Evolutionary conservation across 2,797 vertebrate genomes (phyloP).

Genomic region (Myiotriccus ornatus): DNA sequence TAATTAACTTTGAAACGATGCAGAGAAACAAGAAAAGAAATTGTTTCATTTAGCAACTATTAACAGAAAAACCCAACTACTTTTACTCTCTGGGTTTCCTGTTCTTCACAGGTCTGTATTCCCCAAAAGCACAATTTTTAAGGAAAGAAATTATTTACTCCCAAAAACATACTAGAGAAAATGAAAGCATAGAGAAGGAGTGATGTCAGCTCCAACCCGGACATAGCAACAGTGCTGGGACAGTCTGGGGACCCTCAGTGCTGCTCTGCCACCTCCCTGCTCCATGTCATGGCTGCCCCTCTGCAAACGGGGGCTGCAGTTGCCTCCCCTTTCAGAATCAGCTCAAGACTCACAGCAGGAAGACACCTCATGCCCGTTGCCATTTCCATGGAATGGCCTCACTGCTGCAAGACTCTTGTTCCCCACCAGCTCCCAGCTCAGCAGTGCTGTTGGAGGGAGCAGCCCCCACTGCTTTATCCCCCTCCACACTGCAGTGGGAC

Average conservation of each 20-base stretch:
- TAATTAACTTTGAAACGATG: not conserved
- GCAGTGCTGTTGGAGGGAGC: not conserved
- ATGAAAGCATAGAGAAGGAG: not conserved
- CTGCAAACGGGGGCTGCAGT: not conserved
- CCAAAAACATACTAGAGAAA: not conserved
- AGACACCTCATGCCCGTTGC: fast-evolving
- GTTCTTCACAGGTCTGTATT: not conserved
- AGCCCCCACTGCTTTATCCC: fast-evolving
- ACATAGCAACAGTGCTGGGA: not conserved
- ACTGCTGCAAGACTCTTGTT: fast-evolving
- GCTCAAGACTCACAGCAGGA: not conserved
- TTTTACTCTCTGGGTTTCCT: not conserved
- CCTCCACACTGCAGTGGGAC: not conserved
- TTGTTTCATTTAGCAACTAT: not conserved
- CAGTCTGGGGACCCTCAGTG: fast-evolving
- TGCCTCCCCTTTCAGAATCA: not conserved
- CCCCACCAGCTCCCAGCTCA: not conserved
- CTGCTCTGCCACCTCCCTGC: not conserved
- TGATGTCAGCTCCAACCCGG: fast-evolving
- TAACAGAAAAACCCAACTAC: not conserved
- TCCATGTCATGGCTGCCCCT: fast-evolving
- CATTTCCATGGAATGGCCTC: not conserved
- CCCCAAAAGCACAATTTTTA: not conserved
- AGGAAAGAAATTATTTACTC: not conserved
- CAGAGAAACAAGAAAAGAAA: not conserved